phyloP scores from a whole-genome alignment of 2,888 invertebrate genomes.

The Halocaridina rubra region DNA sequence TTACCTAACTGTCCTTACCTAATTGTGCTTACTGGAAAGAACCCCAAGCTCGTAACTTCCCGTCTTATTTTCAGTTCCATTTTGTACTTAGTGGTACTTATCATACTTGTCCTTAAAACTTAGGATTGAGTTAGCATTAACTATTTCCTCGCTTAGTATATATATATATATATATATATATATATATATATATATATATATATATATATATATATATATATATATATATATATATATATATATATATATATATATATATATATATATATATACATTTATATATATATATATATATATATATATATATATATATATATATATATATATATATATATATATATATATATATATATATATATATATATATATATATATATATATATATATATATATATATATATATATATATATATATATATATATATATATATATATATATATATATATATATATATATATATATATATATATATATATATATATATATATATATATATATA shows the following conservation, averaged over 20 bases:
- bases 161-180: background rate
- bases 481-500: background rate
- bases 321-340: background rate
- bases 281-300: background rate
- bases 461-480: background rate
- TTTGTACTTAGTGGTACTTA: too few species aligned
- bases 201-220: background rate
- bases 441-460: constrained; percentile 3
- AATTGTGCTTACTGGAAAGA: too few species aligned
- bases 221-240: constrained; percentile 7
- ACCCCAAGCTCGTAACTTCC: too few species aligned
- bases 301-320: constrained; percentile 14
- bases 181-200: too few species aligned
- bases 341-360: too few species aligned
- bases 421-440: too few species aligned
- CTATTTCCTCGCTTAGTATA: too few species aligned
- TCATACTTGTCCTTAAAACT: too few species aligned
- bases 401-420: background rate
- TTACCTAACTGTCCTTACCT: too few species aligned
- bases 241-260: background rate
- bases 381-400: constrained; percentile 9
- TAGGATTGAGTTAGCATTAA: too few species aligned
- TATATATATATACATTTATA: too few species aligned
- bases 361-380: background rate
- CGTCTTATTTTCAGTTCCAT: too few species aligned